Evolutionary conservation across 2,113 vertebrate genomes (phyloP).

Genomic region (Stigmatopora nigra): DNA sequence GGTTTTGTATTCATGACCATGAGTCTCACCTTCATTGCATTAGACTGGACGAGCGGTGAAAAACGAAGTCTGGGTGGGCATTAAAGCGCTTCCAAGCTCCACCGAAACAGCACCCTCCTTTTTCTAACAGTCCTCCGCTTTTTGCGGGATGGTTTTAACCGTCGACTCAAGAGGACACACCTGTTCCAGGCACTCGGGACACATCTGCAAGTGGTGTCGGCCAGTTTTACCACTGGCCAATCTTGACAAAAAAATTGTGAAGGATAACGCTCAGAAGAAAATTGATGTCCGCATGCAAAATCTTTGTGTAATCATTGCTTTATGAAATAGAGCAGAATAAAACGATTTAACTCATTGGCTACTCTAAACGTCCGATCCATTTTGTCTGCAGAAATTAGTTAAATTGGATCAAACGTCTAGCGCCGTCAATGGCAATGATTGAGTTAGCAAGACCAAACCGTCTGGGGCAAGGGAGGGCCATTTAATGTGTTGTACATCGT

Average conservation of each 20-base stretch:
- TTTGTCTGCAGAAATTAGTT: no score
- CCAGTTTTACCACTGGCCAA: neutral
- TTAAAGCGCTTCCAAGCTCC: slow-evolving; percentile 45
- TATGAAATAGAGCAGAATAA: slow-evolving; percentile 5
- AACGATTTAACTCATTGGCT: neutral
- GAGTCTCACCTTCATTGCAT: slow-evolving; percentile 77
- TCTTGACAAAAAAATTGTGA: slow-evolving; percentile 10
- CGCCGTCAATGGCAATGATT: no score
- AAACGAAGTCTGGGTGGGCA: slow-evolving; percentile 67
- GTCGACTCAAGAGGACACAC: slow-evolving; percentile 19
- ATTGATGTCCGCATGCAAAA: slow-evolving; percentile 10
- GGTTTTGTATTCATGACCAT: slow-evolving; percentile 80
- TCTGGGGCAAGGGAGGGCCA: neutral
- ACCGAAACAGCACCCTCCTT: slow-evolving; percentile 19
- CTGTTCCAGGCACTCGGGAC: slow-evolving; percentile 8
- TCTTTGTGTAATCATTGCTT: neutral
- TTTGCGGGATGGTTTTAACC: slow-evolving; percentile 27
- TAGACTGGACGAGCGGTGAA: slow-evolving; percentile 74
- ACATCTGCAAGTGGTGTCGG: neutral
- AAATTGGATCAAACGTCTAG: no score
- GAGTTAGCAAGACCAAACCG: neutral
- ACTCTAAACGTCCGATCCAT: no score
- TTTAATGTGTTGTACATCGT: slow-evolving; percentile 8
- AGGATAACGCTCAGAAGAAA: slow-evolving; percentile 14
- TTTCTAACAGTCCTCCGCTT: neutral